Percentiles rank a stretch among this genome's conserved stretches.
Conservation (phyloP, 2,888 invertebrate species). For the Caenorhabditis drosophilae region DNA sequence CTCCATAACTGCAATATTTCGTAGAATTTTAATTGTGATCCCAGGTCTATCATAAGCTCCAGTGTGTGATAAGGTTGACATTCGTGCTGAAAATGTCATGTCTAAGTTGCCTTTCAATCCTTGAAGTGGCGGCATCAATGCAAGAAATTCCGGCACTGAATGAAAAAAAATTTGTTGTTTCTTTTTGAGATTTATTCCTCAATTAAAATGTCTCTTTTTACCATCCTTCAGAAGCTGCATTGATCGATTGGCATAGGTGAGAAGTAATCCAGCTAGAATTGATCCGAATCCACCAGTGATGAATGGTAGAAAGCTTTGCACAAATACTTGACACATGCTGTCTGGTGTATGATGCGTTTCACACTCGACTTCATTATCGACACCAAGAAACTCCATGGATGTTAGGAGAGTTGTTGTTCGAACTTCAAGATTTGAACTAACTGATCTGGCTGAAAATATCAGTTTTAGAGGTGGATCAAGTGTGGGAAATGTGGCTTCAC, state of each 20-base stretch:
- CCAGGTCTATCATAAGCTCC: slow-evolving; percentile 22
- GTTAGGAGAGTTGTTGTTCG: slow-evolving; percentile 22
- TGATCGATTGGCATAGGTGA: slow-evolving; percentile 17
- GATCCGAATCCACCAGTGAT: slow-evolving; percentile 34
- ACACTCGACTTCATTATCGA: not conserved
- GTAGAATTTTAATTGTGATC: slow-evolving; percentile 6
- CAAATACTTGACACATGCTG: slow-evolving; percentile 27
- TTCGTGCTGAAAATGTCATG: slow-evolving; percentile 90
- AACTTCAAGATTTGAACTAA: too few species aligned
- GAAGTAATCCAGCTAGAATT: slow-evolving; percentile 29
- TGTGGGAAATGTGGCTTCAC: too few species aligned
- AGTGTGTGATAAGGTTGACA: slow-evolving; percentile 77
- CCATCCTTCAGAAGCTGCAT: slow-evolving; percentile 3
- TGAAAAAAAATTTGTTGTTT: slow-evolving; percentile 7
- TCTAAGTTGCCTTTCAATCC: slow-evolving; percentile 91
- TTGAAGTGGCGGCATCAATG: slow-evolving; percentile 80
- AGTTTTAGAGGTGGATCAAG: too few species aligned
- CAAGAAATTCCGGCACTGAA: slow-evolving; percentile 42
- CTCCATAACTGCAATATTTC: slow-evolving; percentile 25
- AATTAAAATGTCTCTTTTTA: too few species aligned
- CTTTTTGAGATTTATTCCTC: too few species aligned
- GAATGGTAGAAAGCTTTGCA: slow-evolving; percentile 32
- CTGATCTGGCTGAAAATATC: too few species aligned
- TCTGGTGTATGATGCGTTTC: slow-evolving; percentile 14
- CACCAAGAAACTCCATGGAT: slow-evolving; percentile 27